A percentile compares a stretch with the other conserved stretches of the same genome.
Evolutionary conservation across 2,888 invertebrate species (phyloP).

Genomic region (Ochropleura leucogaster): DNA sequence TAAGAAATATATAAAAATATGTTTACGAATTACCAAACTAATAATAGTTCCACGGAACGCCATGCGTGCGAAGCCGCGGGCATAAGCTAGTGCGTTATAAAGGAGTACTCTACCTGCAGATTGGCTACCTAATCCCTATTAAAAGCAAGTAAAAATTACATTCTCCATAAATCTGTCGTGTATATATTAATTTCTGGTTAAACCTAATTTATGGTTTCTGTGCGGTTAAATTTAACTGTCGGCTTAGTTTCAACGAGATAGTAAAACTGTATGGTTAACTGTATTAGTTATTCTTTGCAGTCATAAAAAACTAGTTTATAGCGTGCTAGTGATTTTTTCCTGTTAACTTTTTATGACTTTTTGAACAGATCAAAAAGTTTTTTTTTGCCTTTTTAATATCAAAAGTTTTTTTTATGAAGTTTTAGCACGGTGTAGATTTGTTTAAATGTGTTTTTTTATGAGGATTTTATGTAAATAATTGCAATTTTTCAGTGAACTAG

Average conservation of each 20-base stretch:
- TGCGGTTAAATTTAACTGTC: conserved; percentile 65
- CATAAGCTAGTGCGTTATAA: neutral
- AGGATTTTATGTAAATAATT: conserved; percentile 21
- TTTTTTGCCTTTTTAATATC: conserved; percentile 31
- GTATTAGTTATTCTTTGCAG: conserved; percentile 64
- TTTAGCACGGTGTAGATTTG: conserved; percentile 25
- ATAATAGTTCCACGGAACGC: too few species aligned
- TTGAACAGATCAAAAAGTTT: conserved; percentile 49
- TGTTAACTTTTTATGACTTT: conserved; percentile 50
- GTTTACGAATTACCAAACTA: too few species aligned
- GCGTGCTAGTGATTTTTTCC: conserved; percentile 57
- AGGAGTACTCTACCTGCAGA: neutral
- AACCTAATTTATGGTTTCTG: conserved; percentile 62
- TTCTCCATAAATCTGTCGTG: conserved; percentile 44
- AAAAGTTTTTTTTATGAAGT: conserved; percentile 53
- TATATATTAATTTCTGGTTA: conserved; percentile 59
- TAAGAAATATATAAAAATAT: too few species aligned
- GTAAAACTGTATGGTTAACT: conserved; percentile 59
- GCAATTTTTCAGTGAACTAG: conserved; percentile 28
- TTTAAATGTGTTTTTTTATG: conserved; percentile 29
- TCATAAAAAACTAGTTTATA: conserved; percentile 62
- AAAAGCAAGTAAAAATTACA: conserved; percentile 46
- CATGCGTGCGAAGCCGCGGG: too few species aligned
- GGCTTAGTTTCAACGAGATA: conserved; percentile 61
- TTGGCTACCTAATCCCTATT: conserved; percentile 31